phyloP scores from a whole-genome alignment of 1,140 invertebrate species.

The Elymnias hypermnestra region DNA sequence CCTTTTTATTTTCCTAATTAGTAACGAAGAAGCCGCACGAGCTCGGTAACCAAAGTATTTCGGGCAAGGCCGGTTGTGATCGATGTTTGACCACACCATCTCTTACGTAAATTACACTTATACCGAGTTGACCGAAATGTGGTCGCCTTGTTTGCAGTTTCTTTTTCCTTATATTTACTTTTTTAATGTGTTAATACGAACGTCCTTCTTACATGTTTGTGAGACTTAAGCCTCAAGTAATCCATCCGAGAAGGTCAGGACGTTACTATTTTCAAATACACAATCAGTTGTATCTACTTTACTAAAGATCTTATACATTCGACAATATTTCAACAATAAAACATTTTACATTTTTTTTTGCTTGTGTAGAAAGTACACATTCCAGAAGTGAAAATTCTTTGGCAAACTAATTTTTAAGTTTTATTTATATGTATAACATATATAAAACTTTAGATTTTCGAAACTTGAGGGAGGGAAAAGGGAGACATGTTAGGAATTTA shows the following conservation, averaged over 20 bases:
- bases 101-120: constrained; percentile 48
- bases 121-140: constrained; percentile 23
- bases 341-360: too few species aligned
- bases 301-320: too few species aligned
- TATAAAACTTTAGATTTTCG: too few species aligned
- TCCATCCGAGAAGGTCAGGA: constrained; percentile 17
- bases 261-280: constrained; percentile 16
- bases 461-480: too few species aligned
- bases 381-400: too few species aligned
- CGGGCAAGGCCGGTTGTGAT: constrained; percentile 62
- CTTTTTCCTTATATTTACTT: constrained; percentile 53
- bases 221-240: constrained; percentile 19
- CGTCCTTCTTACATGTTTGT: constrained; percentile 33
- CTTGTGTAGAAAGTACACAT: too few species aligned
- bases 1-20: constrained; percentile 6
- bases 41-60: constrained; percentile 46
- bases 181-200: constrained; percentile 39
- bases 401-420: too few species aligned
- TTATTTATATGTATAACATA: too few species aligned
- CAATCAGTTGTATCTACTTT: constrained; percentile 1
- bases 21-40: constrained; percentile 27
- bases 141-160: constrained; percentile 37
- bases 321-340: too few species aligned
- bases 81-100: constrained; percentile 43
- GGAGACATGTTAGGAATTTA: too few species aligned